phyloP scores from a whole-genome alignment of 2,797 vertebrate species.

The Aplochiton taeniatus region DNA sequence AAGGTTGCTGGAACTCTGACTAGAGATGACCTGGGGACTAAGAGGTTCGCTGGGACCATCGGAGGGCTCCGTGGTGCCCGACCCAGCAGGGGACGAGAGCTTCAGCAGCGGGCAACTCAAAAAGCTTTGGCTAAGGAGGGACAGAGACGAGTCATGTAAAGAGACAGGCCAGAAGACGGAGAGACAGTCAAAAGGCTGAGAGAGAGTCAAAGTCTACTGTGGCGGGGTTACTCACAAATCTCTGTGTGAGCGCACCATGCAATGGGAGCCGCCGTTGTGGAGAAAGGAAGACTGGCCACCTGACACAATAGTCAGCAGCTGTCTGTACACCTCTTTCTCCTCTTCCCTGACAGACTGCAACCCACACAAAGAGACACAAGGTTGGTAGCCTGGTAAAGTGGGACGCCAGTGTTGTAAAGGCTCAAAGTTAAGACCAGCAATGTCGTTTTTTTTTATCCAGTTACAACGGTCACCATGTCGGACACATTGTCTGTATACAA shows the following conservation, averaged over 20 bases:
- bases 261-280: constrained; percentile 76
- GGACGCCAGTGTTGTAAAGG: too few species aligned
- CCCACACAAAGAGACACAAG: constrained; percentile 8
- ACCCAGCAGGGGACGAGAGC: constrained; percentile 59
- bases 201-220: not conserved
- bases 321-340: constrained; percentile 92
- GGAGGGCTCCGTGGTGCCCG: constrained; percentile 59
- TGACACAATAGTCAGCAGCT: constrained; percentile 89
- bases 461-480: too few species aligned
- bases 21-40: constrained; percentile 66
- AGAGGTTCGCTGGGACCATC: constrained; percentile 66
- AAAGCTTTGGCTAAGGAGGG: constrained; percentile 73
- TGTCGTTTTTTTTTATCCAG: too few species aligned
- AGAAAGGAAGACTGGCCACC: constrained; percentile 84
- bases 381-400: too few species aligned
- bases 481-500: too few species aligned
- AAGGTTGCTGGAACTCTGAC: constrained; percentile 72
- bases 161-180: not conserved
- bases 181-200: not conserved
- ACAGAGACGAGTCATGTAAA: too few species aligned
- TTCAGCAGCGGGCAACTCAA: constrained; percentile 68
- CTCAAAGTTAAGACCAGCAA: too few species aligned
- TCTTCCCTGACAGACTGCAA: constrained; percentile 86
- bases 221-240: constrained; percentile 82
- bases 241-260: constrained; percentile 81